Evolutionary conservation across 1,140 invertebrate species (phyloP), one percentile per base, ranked within the genome.

Genomic region (Hydropsyche tenuis): DNA sequence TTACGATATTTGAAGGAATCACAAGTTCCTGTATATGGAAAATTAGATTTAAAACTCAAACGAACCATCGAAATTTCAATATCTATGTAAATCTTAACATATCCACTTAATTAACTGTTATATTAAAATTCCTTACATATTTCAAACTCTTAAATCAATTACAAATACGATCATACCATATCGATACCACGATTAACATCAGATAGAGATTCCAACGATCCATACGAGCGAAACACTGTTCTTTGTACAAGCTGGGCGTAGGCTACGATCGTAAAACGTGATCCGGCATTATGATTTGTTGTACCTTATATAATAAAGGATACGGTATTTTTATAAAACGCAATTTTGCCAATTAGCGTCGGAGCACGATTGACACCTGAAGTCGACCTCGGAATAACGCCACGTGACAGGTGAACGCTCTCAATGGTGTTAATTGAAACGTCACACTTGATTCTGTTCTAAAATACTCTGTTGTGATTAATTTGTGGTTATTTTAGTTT

Each of bases 331-430:
- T 62, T 62, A 62, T 4, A 1, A 6, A 20, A 68, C 45, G n/a
- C 45, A 68, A 68, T 68, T 68, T 62, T 56, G 60, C 62, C 74
- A 75, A 75, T 75, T 75, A 75, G 66, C 48, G 37, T 27, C 23
- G 42, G 5, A 23, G 63, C 69, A 75, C 69, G 74, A 75, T 75
- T 75, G 74, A 72, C 48, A 75, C 69, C 25, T 25, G 62, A 65
- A 53, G 51, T 37, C 7, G 22, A 56, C 43, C 46, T 53, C 69
- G 46, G 3, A 37, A 3, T 37, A 37, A 23, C 22, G 65, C 20
- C 23, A 18, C 23, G 64, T 22, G 73, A 71, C 74, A 75, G 74
- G 74, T 75, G 74, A 16, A 69, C 23, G 46, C 45, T 22, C 45
- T 48, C 12, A 25, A 60, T 20, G 56, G 22, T 16, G 30, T 42